Base-by-base conservation (phyloP, 2,797 vertebrate species). In the Delichon dasypus region DNA sequence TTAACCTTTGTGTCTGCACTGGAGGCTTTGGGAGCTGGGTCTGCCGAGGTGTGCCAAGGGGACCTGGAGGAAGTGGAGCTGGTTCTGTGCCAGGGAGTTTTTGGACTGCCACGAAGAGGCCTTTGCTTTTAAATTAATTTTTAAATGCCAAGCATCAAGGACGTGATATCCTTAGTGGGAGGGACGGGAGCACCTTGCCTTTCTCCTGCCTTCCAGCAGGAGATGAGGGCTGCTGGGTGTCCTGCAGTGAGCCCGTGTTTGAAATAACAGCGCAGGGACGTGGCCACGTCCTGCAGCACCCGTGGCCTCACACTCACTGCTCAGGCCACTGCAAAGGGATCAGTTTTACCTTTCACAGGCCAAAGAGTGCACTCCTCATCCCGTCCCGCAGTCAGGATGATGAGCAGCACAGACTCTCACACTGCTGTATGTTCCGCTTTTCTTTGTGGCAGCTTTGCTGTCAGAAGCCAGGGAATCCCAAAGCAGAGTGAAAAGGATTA, bases 41-140 rank as follows among this genome's bases (percentile, higher is more conserved):
- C 10, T 42, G 90, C 74, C 88, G 15, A 19, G 10, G 30, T 12
- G 38, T 38, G 38, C 38, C 58, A 42, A 45, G 92, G 71, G 61
- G 15, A 38, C 72, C 55, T 32, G 55, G 9, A 9, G 51, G 61
- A 55, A 80, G 83, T 8, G 68, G 50, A 9, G 0, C 11, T 72
- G 89, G 58, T 32, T 74, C 68, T 20, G 36, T 21, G 92, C 79
- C 85, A 86, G 70, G 1, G 0, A 61, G 23, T 10, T 77, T 70
- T 51, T 61, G 54, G 34, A 36, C 78, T 95, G 76, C 78, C 54
- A 47, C 2, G 1, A 40, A 77, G 38, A 92, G 47, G 54, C 75
- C 70, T 91, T 92, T 50, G 61, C 68, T 93, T 95, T 36, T 78
- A 88, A 88, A 91, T 94, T 88, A 44, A 85, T 89, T 64, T 85